A percentile compares a stretch with the other conserved stretches of the same genome.
These are phyloP conservation scores for Xenopus laevis DNA, from an alignment of 2,113 vertebrate genomes.

Conservation along the genomic window DNA sequence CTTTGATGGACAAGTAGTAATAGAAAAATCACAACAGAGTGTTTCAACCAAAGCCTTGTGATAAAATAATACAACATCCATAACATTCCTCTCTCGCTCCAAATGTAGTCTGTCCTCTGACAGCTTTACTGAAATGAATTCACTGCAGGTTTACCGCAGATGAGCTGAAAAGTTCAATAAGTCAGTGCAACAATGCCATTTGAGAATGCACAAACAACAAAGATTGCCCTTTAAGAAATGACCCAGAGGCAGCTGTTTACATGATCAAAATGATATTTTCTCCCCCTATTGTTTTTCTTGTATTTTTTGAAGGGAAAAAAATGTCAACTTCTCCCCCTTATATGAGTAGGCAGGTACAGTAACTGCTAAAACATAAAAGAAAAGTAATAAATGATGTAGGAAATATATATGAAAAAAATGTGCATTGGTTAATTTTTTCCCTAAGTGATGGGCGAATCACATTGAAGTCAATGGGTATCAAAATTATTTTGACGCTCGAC, in stretches of 20 bases:
- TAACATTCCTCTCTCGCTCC: constrained; percentile 22
- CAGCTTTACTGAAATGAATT: constrained; percentile 44
- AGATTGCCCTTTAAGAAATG: constrained; percentile 30
- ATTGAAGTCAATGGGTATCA: too few relatives aligned
- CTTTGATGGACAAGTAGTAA: background rate
- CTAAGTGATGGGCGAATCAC: too few relatives aligned
- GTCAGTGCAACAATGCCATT: constrained; percentile 19
- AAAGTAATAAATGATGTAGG: too few relatives aligned
- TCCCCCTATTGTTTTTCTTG: too few relatives aligned
- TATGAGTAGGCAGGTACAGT: too few relatives aligned
- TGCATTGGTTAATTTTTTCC: too few relatives aligned
- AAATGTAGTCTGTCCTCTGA: constrained; percentile 9
- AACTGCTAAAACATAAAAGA: too few relatives aligned
- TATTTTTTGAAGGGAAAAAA: too few relatives aligned
- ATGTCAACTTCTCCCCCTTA: background rate
- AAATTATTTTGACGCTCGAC: too few relatives aligned
- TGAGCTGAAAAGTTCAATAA: constrained; percentile 39
- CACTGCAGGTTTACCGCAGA: constrained; percentile 31
- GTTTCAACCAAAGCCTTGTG: background rate
- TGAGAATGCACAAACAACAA: background rate
- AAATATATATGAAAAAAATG: too few relatives aligned
- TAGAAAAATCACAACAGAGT: background rate
- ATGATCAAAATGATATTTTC: background rate
- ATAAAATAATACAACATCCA: constrained; percentile 29
- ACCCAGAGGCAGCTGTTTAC: background rate